A percentile compares a stretch with the other conserved stretches of the same genome.
Evolutionary conservation across 2,797 vertebrate genomes (phyloP).

Genomic region (Danio kyathit): DNA sequence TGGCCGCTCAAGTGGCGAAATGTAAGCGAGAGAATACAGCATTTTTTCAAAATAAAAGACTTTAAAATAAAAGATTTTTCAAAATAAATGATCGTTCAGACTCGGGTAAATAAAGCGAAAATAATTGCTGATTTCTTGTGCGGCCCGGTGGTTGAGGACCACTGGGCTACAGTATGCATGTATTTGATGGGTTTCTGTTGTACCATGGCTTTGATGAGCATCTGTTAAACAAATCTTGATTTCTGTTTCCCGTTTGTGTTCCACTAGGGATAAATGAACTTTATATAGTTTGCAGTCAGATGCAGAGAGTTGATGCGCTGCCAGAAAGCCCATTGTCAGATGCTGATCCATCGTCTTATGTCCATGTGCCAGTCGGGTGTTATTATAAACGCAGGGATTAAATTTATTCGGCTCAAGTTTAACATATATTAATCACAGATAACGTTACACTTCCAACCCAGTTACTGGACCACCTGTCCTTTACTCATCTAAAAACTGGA

Average conservation of each 20-base stretch:
- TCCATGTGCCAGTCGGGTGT: neutral
- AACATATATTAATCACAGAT: neutral
- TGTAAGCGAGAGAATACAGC: too few relatives aligned
- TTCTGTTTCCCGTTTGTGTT: slow-evolving; percentile 15
- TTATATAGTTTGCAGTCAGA: neutral
- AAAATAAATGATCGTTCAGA: too few relatives aligned
- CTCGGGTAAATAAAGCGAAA: too few relatives aligned
- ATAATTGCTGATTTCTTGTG: too few relatives aligned
- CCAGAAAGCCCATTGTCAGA: slow-evolving; percentile 25
- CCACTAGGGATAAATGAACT: slow-evolving; percentile 7
- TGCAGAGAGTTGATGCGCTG: slow-evolving; percentile 6
- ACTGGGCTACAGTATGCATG: too few relatives aligned
- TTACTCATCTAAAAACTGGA: neutral
- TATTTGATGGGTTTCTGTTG: too few relatives aligned
- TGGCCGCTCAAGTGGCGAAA: too few relatives aligned
- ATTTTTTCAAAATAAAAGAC: too few relatives aligned
- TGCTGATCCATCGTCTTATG: neutral
- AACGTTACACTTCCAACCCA: neutral
- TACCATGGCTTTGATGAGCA: slow-evolving; percentile 11
- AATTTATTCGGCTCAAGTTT: neutral
- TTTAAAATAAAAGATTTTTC: too few relatives aligned
- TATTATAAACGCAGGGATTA: slow-evolving; percentile 4
- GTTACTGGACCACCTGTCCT: neutral
- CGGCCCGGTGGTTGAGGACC: too few relatives aligned
- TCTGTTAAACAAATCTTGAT: slow-evolving; percentile 32